Evolutionary conservation across 2,113 vertebrate species (phyloP), one percentile per base, ranked within the genome.

Genomic region (Malurus cyaneus): DNA sequence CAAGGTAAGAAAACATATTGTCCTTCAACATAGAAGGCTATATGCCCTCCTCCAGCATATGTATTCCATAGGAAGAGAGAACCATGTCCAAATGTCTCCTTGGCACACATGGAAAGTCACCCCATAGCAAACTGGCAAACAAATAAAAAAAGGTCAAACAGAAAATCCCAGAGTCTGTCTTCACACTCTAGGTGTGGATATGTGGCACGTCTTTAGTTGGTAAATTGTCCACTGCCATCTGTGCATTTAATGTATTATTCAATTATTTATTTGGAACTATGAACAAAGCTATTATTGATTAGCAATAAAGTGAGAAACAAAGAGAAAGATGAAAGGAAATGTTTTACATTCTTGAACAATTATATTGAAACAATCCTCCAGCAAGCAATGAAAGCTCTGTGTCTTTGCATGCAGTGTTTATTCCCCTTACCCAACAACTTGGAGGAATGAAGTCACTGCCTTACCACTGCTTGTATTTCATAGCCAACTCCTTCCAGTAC

Each of bases 401-500:
- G 11, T 31, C 61, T 67, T 31, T 53, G 44, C 32, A 81, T 1
- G 7, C n/a, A 90, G 34, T 12, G 32, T 15, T 15, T 54, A 19
- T 2, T 8, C 28, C 53, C 18, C 17, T 36, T 47, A 66, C 12
- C 2, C 3, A 85, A 11, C 12, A 49, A 7, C 50, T 26, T 31
- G 29, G 14, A 85, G 31, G 14, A 73, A 80, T 6, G 11, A 88
- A 90, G 31, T 29, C 54, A 18, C 19, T 81, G 70, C 50, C 93
- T 94, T 96, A 99, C 99, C 99, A 98, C 80, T 98, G 98, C 92
- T 99, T 98, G 46, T 99, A 99, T 89, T 97, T 98, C 81, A 97
- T 92, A 5, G 99, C 98, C 96, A 98, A 59, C 34, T 99, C 98
- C 96, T 98, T 99, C 99, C 99, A 99, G 92, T 99, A 99, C 88